Evolutionary conservation across 2,888 invertebrate species (phyloP).

Genomic region (Pantelozetes paolii): DNA sequence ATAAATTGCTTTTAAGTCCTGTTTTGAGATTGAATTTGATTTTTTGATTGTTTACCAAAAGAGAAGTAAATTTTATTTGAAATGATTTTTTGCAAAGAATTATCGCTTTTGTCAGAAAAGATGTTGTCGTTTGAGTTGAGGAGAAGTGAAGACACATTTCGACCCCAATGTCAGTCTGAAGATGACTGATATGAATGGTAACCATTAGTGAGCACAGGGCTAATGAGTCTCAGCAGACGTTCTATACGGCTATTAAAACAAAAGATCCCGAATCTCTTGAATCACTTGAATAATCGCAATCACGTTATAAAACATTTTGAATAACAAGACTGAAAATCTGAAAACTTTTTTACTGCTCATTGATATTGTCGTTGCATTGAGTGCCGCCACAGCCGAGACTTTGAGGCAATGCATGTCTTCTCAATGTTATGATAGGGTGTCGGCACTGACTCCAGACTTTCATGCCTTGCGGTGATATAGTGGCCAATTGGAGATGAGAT

Average conservation of each 20-base stretch:
- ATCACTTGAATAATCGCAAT: conserved; percentile 20
- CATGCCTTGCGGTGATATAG: conserved; percentile 35
- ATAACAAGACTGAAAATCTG: conserved; percentile 24
- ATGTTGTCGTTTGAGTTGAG: conserved; percentile 7
- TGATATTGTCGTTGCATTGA: conserved; percentile 10
- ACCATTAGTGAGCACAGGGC: conserved; percentile 11
- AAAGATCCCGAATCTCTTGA: conserved; percentile 10
- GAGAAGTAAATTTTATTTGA: conserved; percentile 27
- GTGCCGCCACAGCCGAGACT: conserved; percentile 4
- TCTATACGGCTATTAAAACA: conserved; percentile 28
- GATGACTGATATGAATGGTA: conserved; percentile 25
- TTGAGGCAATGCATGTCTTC: conserved; percentile 23
- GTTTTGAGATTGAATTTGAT: neutral
- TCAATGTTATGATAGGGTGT: conserved; percentile 32
- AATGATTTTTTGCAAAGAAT: conserved; percentile 17
- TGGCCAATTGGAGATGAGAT: conserved; percentile 27
- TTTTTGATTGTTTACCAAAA: neutral
- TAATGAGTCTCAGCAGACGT: conserved; percentile 25
- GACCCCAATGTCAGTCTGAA: neutral
- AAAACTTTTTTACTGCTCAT: conserved; percentile 20
- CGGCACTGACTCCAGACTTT: conserved; percentile 33
- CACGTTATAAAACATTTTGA: conserved; percentile 28
- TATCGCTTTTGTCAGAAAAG: conserved; percentile 12
- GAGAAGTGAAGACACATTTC: conserved; percentile 11
- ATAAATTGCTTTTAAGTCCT: neutral